A percentile compares a stretch with the other conserved stretches of the same genome.
Conservation (phyloP, 1,140 invertebrate genomes). For the Magallana ariakensis region DNA sequence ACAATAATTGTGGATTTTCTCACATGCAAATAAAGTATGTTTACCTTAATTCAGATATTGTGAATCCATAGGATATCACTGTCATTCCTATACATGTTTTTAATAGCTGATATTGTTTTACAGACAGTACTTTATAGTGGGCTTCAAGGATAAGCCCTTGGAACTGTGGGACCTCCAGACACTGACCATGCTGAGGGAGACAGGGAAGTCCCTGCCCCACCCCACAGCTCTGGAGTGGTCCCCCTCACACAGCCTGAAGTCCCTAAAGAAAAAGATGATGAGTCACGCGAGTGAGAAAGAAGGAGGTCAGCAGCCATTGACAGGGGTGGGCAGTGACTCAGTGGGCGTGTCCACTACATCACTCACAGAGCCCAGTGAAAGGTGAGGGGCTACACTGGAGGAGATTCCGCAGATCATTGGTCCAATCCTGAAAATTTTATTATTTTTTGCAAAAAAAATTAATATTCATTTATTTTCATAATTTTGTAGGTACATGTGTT, state of each 20-base stretch:
- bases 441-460: no score
- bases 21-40: no score
- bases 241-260: conserved; percentile 80
- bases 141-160: conserved; percentile 84
- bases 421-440: no score
- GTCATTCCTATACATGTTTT: no score
- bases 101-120: conserved; percentile 55
- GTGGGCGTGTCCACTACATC: conserved; percentile 45
- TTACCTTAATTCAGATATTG: no score
- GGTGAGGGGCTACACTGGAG: not conserved
- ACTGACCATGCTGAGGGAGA: conserved; percentile 82
- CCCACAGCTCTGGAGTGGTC: conserved; percentile 84
- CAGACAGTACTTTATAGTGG: conserved; percentile 84
- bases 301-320: not conserved
- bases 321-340: conserved; percentile 50
- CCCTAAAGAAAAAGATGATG: conserved; percentile 74
- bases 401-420: no score
- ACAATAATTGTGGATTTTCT: no score
- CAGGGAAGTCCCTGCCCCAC: conserved; percentile 83
- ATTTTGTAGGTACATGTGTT: not conserved
- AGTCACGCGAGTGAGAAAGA: conserved; percentile 50
- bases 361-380: conserved; percentile 47
- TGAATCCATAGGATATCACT: no score
- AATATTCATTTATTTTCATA: no score
- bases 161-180: conserved; percentile 85